A percentile compares a stretch with the other conserved stretches of the same genome.
These are phyloP conservation scores for Agriopis aurantiaria DNA, from an alignment of 2,888 invertebrate genomes.

Conservation along the genomic window DNA sequence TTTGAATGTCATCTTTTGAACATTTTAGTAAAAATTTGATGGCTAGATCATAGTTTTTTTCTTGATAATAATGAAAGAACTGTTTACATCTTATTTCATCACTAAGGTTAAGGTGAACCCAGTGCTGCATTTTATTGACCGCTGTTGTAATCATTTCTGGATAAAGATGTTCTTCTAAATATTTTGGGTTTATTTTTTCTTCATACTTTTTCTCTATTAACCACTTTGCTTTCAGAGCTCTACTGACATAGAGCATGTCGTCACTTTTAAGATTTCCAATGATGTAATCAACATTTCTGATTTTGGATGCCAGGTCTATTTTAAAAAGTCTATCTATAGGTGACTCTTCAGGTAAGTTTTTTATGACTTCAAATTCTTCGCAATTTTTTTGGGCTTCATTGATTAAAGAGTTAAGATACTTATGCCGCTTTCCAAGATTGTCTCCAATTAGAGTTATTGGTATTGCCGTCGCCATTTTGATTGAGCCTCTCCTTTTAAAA, in stretches of 20 bases:
- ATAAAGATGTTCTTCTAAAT: conserved; percentile 64
- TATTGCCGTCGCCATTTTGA: conserved; percentile 50
- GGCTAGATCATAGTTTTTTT: conserved; percentile 38
- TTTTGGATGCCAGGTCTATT: conserved; percentile 67
- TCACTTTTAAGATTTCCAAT: conserved; percentile 63
- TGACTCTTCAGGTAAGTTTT: conserved; percentile 52
- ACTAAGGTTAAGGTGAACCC: conserved; percentile 42
- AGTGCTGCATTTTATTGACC: conserved; percentile 44
- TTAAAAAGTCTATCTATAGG: conserved; percentile 67
- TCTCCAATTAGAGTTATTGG: conserved; percentile 59
- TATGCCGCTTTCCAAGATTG: conserved; percentile 63
- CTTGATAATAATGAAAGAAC: conserved; percentile 47
- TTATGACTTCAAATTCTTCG: conserved; percentile 26
- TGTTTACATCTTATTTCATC: conserved; percentile 40
- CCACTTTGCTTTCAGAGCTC: conserved; percentile 68
- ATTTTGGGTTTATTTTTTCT: conserved; percentile 63
- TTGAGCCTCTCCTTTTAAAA: not conserved
- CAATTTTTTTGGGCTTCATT: conserved; percentile 39
- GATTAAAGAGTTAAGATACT: conserved; percentile 59
- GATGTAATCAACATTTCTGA: conserved; percentile 62
- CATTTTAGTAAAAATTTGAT: conserved; percentile 46
- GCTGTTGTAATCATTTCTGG: conserved; percentile 68
- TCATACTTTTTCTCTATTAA: conserved; percentile 55
- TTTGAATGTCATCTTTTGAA: conserved; percentile 26
- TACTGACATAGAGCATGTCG: conserved; percentile 71